Evolutionary conservation across 2,113 vertebrate genomes (phyloP), one percentile per base, ranked within the genome.

Genomic region (Calyptomena viridis): DNA sequence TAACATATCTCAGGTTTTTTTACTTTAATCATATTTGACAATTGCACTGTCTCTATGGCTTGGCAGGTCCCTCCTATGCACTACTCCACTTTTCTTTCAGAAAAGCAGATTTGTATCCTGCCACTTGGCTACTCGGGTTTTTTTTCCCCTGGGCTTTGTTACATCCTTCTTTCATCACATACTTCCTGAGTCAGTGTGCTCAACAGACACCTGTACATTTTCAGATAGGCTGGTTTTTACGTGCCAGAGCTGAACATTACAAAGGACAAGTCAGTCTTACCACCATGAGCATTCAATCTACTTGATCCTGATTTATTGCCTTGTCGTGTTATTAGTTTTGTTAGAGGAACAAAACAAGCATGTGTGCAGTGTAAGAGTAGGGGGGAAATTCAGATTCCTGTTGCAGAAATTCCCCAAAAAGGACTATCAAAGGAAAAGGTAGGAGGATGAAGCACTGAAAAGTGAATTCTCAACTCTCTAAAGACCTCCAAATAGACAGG

Each of bases 241-340:
- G 4, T 87, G 91, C 75, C 28, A 23, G 25, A 40, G n/a, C 35
- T 21, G 52, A 77, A 44, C 33, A 74, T 67, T 56, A 47, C 59
- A 66, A 95, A 88, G 75, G 35, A 74, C 56, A 93, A 80, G 40
- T 88, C 4, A 0, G 28, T 58, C 90, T 90, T 72, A 71, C 28
- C 18, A 84, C 64, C 3, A 3, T 11, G 14, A 87, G 60, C 30
- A 60, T 88, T 96, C 14, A 53, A 96, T 95, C 94, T 94, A 40
- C 96, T 95, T 95, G 91, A 92, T 97, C 89, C 83, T 97, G 93
- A 97, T 95, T 95, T 96, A 98, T 87, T 94, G 83, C 89, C 80
- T 84, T 93, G 90, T 95, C 72, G 44, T 64, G 86, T 94, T 93
- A 90, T 68, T 75, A 86, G 84, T 87, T 94, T 94, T 89, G 90